phyloP scores from a whole-genome alignment of 2,888 invertebrate genomes.

The Agelastica alni region DNA sequence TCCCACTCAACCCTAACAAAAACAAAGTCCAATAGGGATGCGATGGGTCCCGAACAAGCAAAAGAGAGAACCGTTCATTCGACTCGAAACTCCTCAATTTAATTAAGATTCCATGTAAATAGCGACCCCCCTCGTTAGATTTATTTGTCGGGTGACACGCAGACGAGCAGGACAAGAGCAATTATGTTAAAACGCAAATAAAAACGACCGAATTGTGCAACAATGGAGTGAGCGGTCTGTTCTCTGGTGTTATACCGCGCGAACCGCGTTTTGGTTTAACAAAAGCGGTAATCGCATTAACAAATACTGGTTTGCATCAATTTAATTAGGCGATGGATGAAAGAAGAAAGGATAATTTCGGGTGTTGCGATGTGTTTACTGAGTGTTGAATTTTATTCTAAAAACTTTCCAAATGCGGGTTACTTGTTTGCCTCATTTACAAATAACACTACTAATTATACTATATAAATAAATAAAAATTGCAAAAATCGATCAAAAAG shows the following conservation, averaged over 20 bases:
- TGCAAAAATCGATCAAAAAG: too few relatives aligned
- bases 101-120: constrained; percentile 31
- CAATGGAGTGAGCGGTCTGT: constrained; percentile 24
- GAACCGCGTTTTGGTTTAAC: constrained; percentile 33
- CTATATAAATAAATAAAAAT: too few relatives aligned
- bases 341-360: not conserved
- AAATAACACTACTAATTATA: too few relatives aligned
- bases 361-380: not conserved
- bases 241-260: constrained; percentile 9
- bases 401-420: too few relatives aligned
- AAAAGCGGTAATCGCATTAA: constrained; percentile 38
- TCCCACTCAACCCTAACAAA: constrained; percentile 12
- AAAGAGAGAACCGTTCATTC: constrained; percentile 4
- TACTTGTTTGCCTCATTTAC: too few relatives aligned
- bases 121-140: constrained; percentile 28
- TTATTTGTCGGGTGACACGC: constrained; percentile 30
- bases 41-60: constrained; percentile 10
- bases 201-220: constrained; percentile 29
- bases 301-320: constrained; percentile 28
- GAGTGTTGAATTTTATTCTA: not conserved
- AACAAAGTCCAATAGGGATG: constrained; percentile 16
- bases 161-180: constrained; percentile 26
- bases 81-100: constrained; percentile 23
- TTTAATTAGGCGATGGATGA: constrained; percentile 18
- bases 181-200: constrained; percentile 32